These are phyloP conservation scores for Lasioglossum zephyrum DNA, from an alignment of 2,888 invertebrate species.

Conservation along the genomic window DNA sequence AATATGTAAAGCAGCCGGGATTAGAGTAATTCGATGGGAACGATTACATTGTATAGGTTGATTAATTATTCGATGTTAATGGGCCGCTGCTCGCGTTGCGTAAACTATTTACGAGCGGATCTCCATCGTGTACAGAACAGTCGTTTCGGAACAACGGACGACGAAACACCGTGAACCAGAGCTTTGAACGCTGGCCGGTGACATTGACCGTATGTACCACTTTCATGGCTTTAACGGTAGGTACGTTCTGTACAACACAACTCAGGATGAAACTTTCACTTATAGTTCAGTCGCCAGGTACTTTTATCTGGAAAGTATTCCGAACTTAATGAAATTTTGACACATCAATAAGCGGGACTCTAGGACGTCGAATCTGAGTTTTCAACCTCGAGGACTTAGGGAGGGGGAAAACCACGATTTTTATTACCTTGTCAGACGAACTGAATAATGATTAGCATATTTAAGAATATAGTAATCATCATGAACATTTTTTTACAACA, in stretches of 20 bases:
- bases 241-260: background rate
- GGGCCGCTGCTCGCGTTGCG: constrained; percentile 11
- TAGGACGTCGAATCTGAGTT: too few species aligned
- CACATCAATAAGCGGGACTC: too few species aligned
- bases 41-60: constrained; percentile 50
- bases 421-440: too few species aligned
- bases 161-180: background rate
- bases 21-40: constrained; percentile 46
- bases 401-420: too few species aligned
- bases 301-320: too few species aligned
- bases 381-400: too few species aligned
- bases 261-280: too few species aligned
- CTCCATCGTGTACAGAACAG: background rate
- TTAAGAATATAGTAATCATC: background rate
- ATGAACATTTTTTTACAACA: background rate
- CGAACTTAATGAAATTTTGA: too few species aligned
- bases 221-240: background rate
- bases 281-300: too few species aligned
- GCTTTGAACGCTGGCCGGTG: background rate
- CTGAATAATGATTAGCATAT: too few species aligned
- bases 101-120: background rate
- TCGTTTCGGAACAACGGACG: background rate
- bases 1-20: constrained; percentile 41
- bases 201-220: background rate
- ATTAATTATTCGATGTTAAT: constrained; percentile 53